phyloP scores from a whole-genome alignment of 2,888 invertebrate genomes.

The Sphinx pinastri region DNA sequence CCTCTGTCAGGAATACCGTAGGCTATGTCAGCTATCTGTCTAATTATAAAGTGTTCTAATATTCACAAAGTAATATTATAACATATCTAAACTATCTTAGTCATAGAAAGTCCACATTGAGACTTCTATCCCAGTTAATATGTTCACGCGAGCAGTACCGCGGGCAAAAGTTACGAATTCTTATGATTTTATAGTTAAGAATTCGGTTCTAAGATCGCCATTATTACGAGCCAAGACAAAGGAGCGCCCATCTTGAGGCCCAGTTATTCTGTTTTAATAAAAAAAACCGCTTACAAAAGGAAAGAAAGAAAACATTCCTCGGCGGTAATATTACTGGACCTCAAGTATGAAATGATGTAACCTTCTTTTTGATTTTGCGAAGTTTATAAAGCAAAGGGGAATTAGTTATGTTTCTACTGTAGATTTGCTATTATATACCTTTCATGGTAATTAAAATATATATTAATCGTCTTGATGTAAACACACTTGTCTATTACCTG shows the following conservation, averaged over 20 bases:
- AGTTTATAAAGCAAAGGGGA: neutral
- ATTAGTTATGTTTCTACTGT: neutral
- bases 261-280: constrained; percentile 20
- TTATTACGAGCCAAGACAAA: constrained; percentile 11
- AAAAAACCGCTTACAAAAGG: constrained; percentile 12
- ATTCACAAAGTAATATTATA: too few species aligned
- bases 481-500: too few species aligned
- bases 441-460: too few species aligned
- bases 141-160: too few species aligned
- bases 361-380: neutral
- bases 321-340: neutral
- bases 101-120: too few species aligned
- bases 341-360: constrained; percentile 8
- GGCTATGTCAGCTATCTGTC: too few species aligned
- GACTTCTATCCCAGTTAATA: too few species aligned
- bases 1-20: too few species aligned
- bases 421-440: too few species aligned
- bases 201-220: constrained; percentile 11
- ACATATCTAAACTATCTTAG: too few species aligned
- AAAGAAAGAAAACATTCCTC: constrained; percentile 5
- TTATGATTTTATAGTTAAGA: constrained; percentile 9
- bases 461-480: too few species aligned
- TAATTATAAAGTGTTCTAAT: too few species aligned
- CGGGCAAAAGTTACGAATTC: neutral
- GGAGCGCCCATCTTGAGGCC: neutral